A percentile compares a stretch with the other conserved stretches of the same genome.
These are phyloP conservation scores for Gopherus flavomarginatus DNA, from an alignment of 2,113 vertebrate genomes.

Conservation along the genomic window DNA sequence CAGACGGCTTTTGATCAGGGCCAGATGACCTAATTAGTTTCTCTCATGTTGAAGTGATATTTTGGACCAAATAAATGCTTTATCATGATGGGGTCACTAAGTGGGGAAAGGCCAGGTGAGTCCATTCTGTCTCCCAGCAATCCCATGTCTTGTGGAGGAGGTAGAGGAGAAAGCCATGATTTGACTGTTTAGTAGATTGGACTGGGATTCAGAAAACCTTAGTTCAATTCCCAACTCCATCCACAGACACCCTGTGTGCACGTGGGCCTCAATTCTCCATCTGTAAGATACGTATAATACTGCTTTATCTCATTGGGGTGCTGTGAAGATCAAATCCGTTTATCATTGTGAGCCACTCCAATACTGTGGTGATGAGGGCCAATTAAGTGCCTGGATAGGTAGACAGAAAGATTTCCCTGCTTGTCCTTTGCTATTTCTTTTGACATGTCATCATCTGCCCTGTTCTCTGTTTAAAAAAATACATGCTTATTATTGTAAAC, in stretches of 20 bases:
- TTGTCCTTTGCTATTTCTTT: not conserved
- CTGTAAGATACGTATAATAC: not conserved
- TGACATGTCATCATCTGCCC: not conserved
- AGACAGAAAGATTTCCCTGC: not conserved
- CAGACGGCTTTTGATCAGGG: not conserved
- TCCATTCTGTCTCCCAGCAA: not conserved
- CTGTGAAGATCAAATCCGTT: not conserved
- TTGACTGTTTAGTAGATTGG: not conserved
- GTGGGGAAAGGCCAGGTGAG: not conserved
- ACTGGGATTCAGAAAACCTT: not conserved
- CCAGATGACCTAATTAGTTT: not conserved
- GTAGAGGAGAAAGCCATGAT: not conserved
- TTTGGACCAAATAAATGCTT: not conserved
- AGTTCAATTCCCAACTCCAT: not conserved
- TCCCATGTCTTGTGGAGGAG: not conserved
- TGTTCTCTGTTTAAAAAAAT: not conserved
- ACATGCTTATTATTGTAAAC: not conserved
- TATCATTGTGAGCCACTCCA: not conserved
- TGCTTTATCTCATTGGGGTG: not conserved
- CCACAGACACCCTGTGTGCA: not conserved
- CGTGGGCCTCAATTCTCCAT: not conserved
- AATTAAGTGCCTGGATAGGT: not conserved
- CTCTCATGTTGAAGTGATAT: accelerated
- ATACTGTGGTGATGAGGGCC: not conserved
- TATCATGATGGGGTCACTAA: accelerated